phyloP scores from a whole-genome alignment of 2,888 invertebrate species.

The Latrodectus elegans region DNA sequence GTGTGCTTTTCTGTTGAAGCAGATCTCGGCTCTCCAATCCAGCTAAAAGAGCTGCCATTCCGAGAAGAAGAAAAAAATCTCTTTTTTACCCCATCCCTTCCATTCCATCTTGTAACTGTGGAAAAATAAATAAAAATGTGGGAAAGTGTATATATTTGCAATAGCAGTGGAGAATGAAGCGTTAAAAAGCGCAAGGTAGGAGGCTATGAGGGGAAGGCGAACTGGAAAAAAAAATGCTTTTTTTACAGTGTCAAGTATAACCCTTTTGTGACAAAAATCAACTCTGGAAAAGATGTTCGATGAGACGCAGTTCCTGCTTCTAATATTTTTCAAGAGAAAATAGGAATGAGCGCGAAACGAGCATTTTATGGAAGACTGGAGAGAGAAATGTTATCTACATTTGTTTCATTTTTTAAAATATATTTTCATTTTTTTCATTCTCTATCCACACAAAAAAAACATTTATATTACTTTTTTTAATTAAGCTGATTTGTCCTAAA shows the following conservation, averaged over 20 bases:
- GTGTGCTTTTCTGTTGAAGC: no score
- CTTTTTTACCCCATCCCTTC: no score
- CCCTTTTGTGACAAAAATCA: conserved; percentile 41
- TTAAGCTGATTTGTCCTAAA: no score
- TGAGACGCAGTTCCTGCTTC: conserved; percentile 60
- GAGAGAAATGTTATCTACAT: background rate
- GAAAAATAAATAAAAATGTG: conserved; percentile 12
- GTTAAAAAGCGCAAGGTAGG: background rate
- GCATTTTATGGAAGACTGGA: background rate
- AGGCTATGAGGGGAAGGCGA: background rate
- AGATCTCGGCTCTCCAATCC: no score
- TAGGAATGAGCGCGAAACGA: background rate
- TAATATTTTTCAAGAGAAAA: background rate
- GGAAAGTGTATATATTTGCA: conserved; percentile 42
- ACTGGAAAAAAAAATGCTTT: conserved; percentile 14
- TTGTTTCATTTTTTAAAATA: background rate
- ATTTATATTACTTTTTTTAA: no score
- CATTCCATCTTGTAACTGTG: background rate
- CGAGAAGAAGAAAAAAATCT: no score
- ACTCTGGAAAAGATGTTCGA: conserved; percentile 26
- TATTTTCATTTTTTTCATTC: background rate
- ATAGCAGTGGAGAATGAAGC: conserved; percentile 6
- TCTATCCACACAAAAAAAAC: no score
- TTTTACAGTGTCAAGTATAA: conserved; percentile 6
- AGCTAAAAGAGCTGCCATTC: no score